Evolutionary conservation across 2,113 vertebrate species (phyloP), one percentile per base, ranked within the genome.

Genomic region (Gopherus evgoodei): DNA sequence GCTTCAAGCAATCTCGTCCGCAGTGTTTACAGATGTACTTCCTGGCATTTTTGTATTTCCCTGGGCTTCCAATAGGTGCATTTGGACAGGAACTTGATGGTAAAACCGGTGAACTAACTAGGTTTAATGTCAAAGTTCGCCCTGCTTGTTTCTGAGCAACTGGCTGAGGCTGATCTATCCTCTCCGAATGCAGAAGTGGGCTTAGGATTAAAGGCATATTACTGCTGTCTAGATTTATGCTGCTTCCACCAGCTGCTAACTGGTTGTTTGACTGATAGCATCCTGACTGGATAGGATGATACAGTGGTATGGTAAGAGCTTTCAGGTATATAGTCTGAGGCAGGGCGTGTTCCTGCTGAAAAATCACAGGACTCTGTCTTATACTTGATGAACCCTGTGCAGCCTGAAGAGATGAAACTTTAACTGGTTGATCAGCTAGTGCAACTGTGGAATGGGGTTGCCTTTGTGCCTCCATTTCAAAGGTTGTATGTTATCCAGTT

Each of bases 1-100:
- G 99, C 96, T 99, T 99, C 97, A 99, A 97, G 88, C 99, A 99
- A 93, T 99, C 99, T n/a, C 99, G 98, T 53, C 99, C 98, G 5
- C 99, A 99, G 95, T 99, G 99, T 8, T 98, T 98, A 94, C 99
- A 99, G 90, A 99, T 97, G 12, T 99, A 98, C 93, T 99, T 99
- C 81, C 99, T 98, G 4, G 98, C 95, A 0, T 98, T 99, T 90
- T 98, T 99, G 5, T 96, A 96, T 96, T 98, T 99, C 25, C 97
- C 96, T 1, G 93, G 92, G 89, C 96, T 98, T 69, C 95, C 97
- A 82, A 72, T 81, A 11, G 87, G 44, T 19, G 93, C 90, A 8
- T 93, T 98, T 52, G 44, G 93, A 54, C 97, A 95, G 92, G 97
- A 95, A 54, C 42, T 94, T 29, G 65, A 97, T 0, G 98, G 96